A percentile compares a stretch with the other conserved stretches of the same genome.
phyloP scores from a whole-genome alignment of 2,797 vertebrate genomes.

The Acrocephalus scirpaceus region DNA sequence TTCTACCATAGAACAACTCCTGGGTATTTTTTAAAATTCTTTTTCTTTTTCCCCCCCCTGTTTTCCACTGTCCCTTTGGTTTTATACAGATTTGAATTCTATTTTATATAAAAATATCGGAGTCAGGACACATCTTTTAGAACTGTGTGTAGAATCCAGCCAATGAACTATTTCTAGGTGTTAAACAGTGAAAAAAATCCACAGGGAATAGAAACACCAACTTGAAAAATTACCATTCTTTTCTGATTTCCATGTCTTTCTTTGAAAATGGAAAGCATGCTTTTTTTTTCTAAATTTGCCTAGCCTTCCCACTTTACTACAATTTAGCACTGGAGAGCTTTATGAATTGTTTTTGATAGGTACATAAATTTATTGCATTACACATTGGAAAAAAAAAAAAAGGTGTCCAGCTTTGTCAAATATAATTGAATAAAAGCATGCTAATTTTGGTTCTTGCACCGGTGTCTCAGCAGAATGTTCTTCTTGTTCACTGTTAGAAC shows the following conservation, averaged over 20 bases:
- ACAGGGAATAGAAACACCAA: background rate
- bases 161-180: background rate
- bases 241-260: background rate
- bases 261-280: conserved; percentile 4
- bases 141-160: background rate
- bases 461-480: conserved; percentile 42
- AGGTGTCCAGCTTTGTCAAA: conserved; percentile 23
- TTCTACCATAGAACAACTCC: background rate
- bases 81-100: background rate
- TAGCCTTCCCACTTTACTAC: background rate
- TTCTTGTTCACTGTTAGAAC: conserved; percentile 51
- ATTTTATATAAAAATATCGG: background rate
- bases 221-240: conserved; percentile 6
- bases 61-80: background rate
- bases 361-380: conserved; percentile 50
- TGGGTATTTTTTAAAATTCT: background rate
- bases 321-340: background rate
- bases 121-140: background rate
- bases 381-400: conserved; percentile 12
- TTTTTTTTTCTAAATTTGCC: conserved; percentile 4
- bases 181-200: background rate
- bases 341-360: conserved; percentile 34
- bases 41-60: background rate
- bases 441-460: conserved; percentile 44
- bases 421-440: conserved; percentile 61